Percentiles rank a stretch among this genome's conserved stretches.
Evolutionary conservation across 2,113 vertebrate genomes (phyloP).

Genomic region (Gnathonemus longibarbis): DNA sequence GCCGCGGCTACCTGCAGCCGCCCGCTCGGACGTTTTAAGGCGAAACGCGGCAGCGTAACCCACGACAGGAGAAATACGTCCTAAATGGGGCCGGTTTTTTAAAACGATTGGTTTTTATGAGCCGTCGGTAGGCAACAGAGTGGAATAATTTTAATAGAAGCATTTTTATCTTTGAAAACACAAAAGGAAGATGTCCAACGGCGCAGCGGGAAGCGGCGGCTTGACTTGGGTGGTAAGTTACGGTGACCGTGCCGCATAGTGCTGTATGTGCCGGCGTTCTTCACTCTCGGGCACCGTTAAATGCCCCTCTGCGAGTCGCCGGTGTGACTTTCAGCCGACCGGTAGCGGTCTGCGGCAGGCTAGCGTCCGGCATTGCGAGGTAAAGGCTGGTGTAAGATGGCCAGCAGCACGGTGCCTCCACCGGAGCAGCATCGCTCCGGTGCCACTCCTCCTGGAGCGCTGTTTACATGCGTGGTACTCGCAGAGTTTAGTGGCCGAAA

Average conservation of each 20-base stretch:
- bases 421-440: background rate
- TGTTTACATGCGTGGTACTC: background rate
- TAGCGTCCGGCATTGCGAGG: background rate
- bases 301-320: background rate
- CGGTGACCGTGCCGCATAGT: background rate
- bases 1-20: conserved; percentile 14
- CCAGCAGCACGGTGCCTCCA: background rate
- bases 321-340: background rate
- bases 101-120: conserved; percentile 40
- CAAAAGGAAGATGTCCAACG: conserved; percentile 86
- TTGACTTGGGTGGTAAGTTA: conserved; percentile 76
- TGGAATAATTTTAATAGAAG: background rate
- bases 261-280: background rate
- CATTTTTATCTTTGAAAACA: conserved; percentile 30
- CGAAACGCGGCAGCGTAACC: background rate
- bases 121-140: conserved; percentile 17
- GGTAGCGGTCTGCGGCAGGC: background rate
- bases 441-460: background rate
- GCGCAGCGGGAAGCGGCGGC: conserved; percentile 67
- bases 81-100: conserved; percentile 32
- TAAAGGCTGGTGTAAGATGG: background rate
- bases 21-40: conserved; percentile 30
- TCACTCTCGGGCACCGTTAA: background rate
- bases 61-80: background rate
- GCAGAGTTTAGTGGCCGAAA: background rate